A percentile compares a stretch with the other conserved stretches of the same genome.
Evolutionary conservation across 2,888 invertebrate genomes (phyloP).

Genomic region (Cosmopolites sordidus): DNA sequence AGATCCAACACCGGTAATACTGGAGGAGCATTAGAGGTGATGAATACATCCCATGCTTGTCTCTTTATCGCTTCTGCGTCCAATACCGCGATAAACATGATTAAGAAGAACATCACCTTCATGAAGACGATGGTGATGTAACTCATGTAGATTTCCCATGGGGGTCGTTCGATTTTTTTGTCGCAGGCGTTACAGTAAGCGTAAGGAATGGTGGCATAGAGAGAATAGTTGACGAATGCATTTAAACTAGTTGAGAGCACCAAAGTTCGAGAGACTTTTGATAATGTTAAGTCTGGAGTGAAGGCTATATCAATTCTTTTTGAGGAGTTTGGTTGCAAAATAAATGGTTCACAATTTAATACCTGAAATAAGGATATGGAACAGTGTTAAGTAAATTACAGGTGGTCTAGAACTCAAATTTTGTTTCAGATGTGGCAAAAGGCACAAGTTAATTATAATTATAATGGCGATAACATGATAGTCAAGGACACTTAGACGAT

Average conservation of each 20-base stretch:
- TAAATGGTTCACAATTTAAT: constrained; percentile 68
- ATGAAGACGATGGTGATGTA: constrained; percentile 59
- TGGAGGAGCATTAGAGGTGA: constrained; percentile 50
- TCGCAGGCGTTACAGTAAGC: constrained; percentile 67
- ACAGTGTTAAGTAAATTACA: too few relatives aligned
- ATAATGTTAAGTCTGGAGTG: constrained; percentile 81
- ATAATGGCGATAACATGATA: too few relatives aligned
- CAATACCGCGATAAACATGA: constrained; percentile 63
- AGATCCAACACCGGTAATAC: constrained; percentile 61
- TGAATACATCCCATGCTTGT: constrained; percentile 48
- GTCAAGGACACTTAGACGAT: too few relatives aligned
- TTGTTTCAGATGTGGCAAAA: too few relatives aligned
- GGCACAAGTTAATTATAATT: too few relatives aligned
- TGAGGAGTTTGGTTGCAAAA: constrained; percentile 66
- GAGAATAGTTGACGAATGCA: constrained; percentile 60
- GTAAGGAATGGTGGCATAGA: constrained; percentile 60
- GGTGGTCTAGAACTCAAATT: too few relatives aligned
- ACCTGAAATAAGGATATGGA: constrained; percentile 49
- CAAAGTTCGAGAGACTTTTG: constrained; percentile 64
- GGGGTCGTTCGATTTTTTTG: constrained; percentile 64
- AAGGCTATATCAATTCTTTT: constrained; percentile 80
- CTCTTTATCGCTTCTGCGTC: constrained; percentile 68
- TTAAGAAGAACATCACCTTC: constrained; percentile 56
- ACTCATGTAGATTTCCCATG: constrained; percentile 70
- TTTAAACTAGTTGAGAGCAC: constrained; percentile 60